Percentiles rank a stretch among this genome's conserved stretches.
These are phyloP conservation scores for Ormyrus nitidulus DNA, from an alignment of 2,888 invertebrate genomes.

Conservation along the genomic window DNA sequence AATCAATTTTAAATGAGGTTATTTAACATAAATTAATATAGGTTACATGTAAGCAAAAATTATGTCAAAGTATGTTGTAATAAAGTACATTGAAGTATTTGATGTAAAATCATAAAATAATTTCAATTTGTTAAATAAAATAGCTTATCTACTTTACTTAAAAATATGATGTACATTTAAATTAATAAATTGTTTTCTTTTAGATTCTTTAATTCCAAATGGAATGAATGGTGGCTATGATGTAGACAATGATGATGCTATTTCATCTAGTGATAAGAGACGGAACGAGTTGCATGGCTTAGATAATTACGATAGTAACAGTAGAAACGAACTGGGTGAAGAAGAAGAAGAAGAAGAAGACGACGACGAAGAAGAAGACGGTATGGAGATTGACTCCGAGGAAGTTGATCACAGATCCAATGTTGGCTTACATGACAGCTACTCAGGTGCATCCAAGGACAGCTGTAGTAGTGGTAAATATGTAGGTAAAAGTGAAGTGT, in stretches of 20 bases:
- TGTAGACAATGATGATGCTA: slow-evolving; percentile 65
- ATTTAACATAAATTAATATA: too few species aligned
- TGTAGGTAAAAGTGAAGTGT: slow-evolving; percentile 68
- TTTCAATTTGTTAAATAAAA: not conserved
- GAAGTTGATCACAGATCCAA: slow-evolving; percentile 57
- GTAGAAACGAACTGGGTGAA: slow-evolving; percentile 55
- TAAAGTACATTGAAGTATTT: not conserved
- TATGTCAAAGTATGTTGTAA: too few species aligned
- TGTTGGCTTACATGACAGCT: not conserved
- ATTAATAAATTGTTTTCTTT: slow-evolving; percentile 55
- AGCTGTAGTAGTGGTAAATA: slow-evolving; percentile 37
- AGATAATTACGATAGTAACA: slow-evolving; percentile 53
- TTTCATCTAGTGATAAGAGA: slow-evolving; percentile 66
- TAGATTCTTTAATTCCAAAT: slow-evolving; percentile 74
- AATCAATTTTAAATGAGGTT: too few species aligned
- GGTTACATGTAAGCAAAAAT: too few species aligned
- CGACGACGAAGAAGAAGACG: slow-evolving; percentile 60
- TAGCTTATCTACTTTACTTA: not conserved
- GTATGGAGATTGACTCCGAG: slow-evolving; percentile 58
- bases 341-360: slow-evolving; percentile 60
- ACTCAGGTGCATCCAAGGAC: slow-evolving; percentile 6
- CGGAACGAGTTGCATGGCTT: slow-evolving; percentile 61
- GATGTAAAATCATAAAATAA: not conserved
- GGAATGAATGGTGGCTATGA: slow-evolving; percentile 75
- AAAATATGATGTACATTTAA: not conserved